Evolutionary conservation across 2,888 invertebrate genomes (phyloP).

Genomic region (Lycia hirtaria): DNA sequence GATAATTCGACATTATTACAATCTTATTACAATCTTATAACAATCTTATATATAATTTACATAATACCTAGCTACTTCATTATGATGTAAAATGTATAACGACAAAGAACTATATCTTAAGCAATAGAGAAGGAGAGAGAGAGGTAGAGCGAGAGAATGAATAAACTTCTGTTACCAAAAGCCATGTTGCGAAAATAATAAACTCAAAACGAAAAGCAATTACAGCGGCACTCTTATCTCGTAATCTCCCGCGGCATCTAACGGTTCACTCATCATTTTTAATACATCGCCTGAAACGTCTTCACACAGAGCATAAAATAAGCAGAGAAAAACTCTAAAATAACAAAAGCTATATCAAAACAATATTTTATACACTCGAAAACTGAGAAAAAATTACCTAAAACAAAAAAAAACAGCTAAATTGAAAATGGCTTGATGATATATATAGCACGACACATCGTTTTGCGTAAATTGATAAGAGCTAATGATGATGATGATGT

Average conservation of each 20-base stretch:
- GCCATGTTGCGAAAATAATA: conserved; percentile 9
- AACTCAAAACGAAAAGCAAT: conserved; percentile 14
- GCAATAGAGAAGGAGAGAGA: background rate
- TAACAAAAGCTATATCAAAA: background rate
- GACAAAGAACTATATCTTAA: background rate
- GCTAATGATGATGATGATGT: too few relatives aligned
- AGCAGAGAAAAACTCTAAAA: background rate
- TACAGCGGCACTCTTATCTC: conserved; percentile 14
- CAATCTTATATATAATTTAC: too few relatives aligned
- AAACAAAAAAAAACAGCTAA: too few relatives aligned
- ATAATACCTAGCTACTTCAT: too few relatives aligned
- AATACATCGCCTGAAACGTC: conserved; percentile 19
- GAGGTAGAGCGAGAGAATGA: background rate
- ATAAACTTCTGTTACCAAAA: background rate
- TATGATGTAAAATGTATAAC: too few relatives aligned
- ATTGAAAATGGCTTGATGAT: too few relatives aligned
- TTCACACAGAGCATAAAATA: background rate
- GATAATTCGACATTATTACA: too few relatives aligned
- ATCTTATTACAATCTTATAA: too few relatives aligned
- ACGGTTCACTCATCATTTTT: conserved; percentile 27
- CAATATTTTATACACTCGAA: too few relatives aligned
- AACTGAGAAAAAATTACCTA: too few relatives aligned
- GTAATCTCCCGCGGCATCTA: conserved; percentile 14
- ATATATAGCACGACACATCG: too few relatives aligned
- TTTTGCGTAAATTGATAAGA: too few relatives aligned